Evolutionary conservation across 92 coral and sea anemone genomes (phyloP), one percentile per base, ranked within the genome.

Genomic region (Siderastrea radians): DNA sequence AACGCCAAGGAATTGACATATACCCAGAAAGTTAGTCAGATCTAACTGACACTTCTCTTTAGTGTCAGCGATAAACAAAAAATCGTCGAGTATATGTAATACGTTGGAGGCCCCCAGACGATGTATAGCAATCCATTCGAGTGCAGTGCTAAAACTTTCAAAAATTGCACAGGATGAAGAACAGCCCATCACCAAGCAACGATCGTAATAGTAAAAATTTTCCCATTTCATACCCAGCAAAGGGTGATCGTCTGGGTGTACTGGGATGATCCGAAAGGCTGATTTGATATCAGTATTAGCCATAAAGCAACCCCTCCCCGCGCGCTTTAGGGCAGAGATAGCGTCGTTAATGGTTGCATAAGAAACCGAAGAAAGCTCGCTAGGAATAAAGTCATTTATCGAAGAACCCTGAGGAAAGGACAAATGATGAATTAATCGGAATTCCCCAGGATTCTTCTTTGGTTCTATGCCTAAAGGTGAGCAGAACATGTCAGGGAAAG

Each of bases 31-130:
- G 13, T 68, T 62, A 47, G 2, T 7, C 0, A 85, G 75, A 6
- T 47, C 19, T 4, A 8, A 19, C 57, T 75, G 72, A 64, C 82
- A 74, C 45, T 19, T 50, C 2, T 75, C 45, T 52, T 75, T 69
- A 16, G 79, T 66, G n/a, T 77, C 46, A 7, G 80, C 84, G 6
- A 77, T 84, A 49, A 88, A 72, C 7, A 88, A 63, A 68, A 88
- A 50, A 26, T 88, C 92, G 80, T 88, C 92, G 9, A 88, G 52
- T 26, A 88, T 84, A 80, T 88, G 92, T 16, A 82, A 4, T 7
- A 82, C 75, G 13, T 26, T 82, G 38, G 48, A 3, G 49, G 81
- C 81, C 13, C 79, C 66, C 38, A 14, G 75, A 75, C 38, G 82
- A 9, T 48, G 51, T 7, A 47, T 51, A 1, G 92, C 82, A 9